Conservation (phyloP, 2,797 vertebrate genomes). For the Arnoldichthys spilopterus region DNA sequence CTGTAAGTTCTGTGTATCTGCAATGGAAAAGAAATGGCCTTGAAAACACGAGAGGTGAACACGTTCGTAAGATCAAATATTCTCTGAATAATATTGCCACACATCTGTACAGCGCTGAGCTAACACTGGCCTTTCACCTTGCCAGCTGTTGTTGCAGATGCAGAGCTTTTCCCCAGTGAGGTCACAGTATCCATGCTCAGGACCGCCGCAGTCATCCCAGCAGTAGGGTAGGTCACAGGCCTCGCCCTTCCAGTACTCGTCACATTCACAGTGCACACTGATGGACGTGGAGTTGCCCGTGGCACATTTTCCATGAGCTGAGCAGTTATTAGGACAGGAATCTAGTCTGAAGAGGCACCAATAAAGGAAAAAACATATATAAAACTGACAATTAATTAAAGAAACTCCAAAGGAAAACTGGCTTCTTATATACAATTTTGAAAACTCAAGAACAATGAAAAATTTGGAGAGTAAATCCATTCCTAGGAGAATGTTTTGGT, state of each 20-base stretch:
- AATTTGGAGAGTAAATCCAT: too few species aligned
- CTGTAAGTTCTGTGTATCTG: neutral
- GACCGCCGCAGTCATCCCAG: neutral
- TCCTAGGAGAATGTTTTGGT: too few species aligned
- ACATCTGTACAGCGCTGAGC: neutral
- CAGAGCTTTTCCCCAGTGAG: neutral
- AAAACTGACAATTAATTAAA: neutral
- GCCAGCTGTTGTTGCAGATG: neutral
- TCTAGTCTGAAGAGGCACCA: neutral
- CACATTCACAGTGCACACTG: conserved; percentile 66
- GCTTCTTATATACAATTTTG: too few species aligned
- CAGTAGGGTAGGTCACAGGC: conserved; percentile 6
- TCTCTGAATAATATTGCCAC: neutral
- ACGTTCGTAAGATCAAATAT: neutral
- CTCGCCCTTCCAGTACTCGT: conserved; percentile 4
- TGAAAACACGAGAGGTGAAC: neutral
- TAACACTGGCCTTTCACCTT: neutral
- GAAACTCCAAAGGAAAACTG: too few species aligned
- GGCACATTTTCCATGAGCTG: conserved; percentile 31
- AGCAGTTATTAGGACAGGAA: conserved; percentile 52
- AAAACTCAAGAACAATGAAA: too few species aligned
- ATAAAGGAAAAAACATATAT: neutral
- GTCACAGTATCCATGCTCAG: conserved; percentile 1
- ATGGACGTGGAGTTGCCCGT: conserved; percentile 71
- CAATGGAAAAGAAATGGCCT: neutral